phyloP scores from a whole-genome alignment of 2,797 vertebrate genomes.

The Lacerta viridis region DNA sequence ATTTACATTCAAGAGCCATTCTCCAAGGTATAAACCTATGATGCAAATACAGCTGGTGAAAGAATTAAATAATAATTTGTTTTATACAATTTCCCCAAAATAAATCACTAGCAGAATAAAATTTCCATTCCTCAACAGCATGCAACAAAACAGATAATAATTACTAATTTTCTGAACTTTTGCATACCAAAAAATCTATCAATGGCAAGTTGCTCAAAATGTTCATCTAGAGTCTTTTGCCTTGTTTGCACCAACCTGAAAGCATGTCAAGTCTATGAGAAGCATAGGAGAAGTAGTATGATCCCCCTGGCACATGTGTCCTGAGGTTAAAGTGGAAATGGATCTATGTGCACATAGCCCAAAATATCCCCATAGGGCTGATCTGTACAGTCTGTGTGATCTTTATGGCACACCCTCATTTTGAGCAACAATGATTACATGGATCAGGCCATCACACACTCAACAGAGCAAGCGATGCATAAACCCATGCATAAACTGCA shows the following conservation, averaged over 20 bases:
- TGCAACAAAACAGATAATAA: constrained; percentile 21
- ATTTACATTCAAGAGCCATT: constrained; percentile 23
- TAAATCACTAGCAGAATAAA: constrained; percentile 21
- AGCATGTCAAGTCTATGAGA: background rate
- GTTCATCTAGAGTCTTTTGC: background rate
- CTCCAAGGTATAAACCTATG: background rate
- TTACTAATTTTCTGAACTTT: constrained; percentile 5
- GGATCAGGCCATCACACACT: background rate
- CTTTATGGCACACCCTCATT: background rate
- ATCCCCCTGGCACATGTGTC: background rate
- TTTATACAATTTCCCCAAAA: constrained; percentile 4
- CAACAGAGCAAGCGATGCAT: background rate
- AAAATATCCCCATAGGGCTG: background rate
- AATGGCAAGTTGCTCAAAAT: background rate
- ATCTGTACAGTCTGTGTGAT: background rate
- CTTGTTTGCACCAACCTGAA: background rate
- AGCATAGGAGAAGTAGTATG: background rate
- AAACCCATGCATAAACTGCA: background rate
- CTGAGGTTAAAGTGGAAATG: background rate
- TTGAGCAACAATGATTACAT: background rate
- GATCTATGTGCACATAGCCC: background rate
- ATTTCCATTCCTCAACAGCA: constrained; percentile 19
- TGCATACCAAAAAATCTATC: background rate
- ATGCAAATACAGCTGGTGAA: constrained; percentile 29
- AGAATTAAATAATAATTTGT: background rate